phyloP scores from a whole-genome alignment of 92 coral and sea anemone species.

The Zoanthus sociatus region DNA sequence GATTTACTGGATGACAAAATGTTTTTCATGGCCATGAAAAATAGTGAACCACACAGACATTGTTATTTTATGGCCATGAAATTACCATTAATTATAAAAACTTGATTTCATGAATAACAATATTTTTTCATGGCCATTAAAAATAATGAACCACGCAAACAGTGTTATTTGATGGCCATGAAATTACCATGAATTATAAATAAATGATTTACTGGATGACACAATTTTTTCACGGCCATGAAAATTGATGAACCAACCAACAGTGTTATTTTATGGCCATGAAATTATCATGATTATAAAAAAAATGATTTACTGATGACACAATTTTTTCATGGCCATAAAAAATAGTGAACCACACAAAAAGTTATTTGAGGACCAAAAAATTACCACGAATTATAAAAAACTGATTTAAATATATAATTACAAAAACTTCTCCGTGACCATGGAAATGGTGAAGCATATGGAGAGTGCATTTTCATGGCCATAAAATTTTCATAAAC shows the following conservation, averaged over 20 bases:
- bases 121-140: too few species aligned
- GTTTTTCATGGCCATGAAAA: too few species aligned
- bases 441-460: neutral
- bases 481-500: slow-evolving; percentile 4
- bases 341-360: neutral
- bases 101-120: too few species aligned
- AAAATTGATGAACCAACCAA: neutral
- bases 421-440: neutral
- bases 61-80: too few species aligned
- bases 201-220: too few species aligned
- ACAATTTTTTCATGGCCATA: slow-evolving; percentile 28
- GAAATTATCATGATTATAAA: neutral
- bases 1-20: too few species aligned
- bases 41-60: too few species aligned
- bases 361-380: neutral
- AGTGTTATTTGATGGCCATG: too few species aligned
- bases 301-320: neutral
- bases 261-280: neutral
- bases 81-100: too few species aligned
- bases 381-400: slow-evolving; percentile 22
- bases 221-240: neutral
- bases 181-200: too few species aligned
- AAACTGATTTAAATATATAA: neutral
- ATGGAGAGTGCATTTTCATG: neutral
- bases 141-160: too few species aligned